Conservation (phyloP, 2,797 vertebrate species). For the Denticeps clupeoides region DNA sequence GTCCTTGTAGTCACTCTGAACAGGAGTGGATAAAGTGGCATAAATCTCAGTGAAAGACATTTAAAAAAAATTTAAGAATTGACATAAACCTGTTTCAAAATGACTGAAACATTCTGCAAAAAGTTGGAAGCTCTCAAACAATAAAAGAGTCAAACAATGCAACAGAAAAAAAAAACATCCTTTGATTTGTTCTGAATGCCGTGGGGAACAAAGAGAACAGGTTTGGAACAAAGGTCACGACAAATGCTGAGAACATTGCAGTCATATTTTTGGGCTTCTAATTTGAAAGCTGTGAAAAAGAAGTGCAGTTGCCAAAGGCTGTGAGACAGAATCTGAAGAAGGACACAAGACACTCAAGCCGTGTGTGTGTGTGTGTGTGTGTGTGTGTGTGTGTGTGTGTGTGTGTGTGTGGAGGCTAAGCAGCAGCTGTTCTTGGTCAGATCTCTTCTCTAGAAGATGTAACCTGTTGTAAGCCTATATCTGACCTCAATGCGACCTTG, state of each 20-base stretch:
- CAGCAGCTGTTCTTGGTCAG: conserved; percentile 14
- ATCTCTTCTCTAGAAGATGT: conserved; percentile 6
- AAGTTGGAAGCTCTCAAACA: no score
- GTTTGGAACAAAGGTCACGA: conserved; percentile 38
- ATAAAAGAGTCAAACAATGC: no score
- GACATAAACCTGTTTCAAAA: no score
- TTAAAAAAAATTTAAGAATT: no score
- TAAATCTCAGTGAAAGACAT: no score
- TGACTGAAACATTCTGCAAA: no score
- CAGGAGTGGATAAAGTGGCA: neutral
- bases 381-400: neutral
- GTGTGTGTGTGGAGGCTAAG: neutral
- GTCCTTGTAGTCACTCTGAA: conserved; percentile 41
- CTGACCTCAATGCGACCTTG: neutral
- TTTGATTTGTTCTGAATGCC: no score
- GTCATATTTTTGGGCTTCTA: conserved; percentile 40
- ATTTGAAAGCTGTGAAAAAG: conserved; percentile 29
- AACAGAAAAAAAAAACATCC: conserved; percentile 10
- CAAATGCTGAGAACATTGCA: conserved; percentile 29
- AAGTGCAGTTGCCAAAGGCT: conserved; percentile 26
- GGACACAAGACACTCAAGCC: neutral
- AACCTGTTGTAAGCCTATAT: conserved; percentile 16
- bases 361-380: conserved; percentile 7
- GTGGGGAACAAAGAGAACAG: conserved; percentile 35
- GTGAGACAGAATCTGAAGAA: neutral